Evolutionary conservation across 1,140 invertebrate species (phyloP).

Genomic region (Maconellicoccus hirsutus): DNA sequence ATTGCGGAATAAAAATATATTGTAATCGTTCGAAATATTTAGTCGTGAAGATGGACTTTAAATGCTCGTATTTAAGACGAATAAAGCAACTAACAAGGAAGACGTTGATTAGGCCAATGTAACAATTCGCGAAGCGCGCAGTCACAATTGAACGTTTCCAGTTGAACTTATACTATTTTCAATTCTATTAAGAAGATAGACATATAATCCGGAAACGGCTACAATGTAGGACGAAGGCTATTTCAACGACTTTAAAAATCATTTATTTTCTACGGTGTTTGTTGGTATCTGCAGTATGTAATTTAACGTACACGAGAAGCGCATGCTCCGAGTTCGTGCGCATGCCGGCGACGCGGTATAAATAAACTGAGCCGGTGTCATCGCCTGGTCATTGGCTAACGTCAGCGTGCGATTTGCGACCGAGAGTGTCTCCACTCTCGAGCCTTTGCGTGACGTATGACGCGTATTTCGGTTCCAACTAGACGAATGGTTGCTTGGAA

Average conservation of each 20-base stretch:
- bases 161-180: constrained; percentile 12
- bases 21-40: background rate
- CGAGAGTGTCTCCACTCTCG: too few relatives aligned
- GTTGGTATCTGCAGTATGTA: background rate
- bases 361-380: too few relatives aligned
- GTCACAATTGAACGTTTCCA: constrained; percentile 11
- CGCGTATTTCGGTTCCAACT: too few relatives aligned
- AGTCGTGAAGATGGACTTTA: constrained; percentile 12
- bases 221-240: constrained; percentile 20
- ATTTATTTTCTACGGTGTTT: background rate
- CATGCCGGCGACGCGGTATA: too few relatives aligned
- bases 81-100: constrained; percentile 16
- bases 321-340: too few relatives aligned
- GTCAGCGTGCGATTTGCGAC: too few relatives aligned
- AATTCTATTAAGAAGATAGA: constrained; percentile 8
- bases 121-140: constrained; percentile 15
- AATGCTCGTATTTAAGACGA: constrained; percentile 12
- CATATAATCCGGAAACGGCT: constrained; percentile 14
- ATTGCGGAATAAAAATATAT: background rate
- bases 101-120: constrained; percentile 22
- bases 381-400: too few relatives aligned
- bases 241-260: constrained; percentile 11
- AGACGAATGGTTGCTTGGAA: too few relatives aligned
- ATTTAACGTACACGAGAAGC: background rate
- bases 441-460: too few relatives aligned